A percentile compares a stretch with the other conserved stretches of the same genome.
Conservation (phyloP, 2,888 invertebrate genomes). For the Erebia ligea region DNA sequence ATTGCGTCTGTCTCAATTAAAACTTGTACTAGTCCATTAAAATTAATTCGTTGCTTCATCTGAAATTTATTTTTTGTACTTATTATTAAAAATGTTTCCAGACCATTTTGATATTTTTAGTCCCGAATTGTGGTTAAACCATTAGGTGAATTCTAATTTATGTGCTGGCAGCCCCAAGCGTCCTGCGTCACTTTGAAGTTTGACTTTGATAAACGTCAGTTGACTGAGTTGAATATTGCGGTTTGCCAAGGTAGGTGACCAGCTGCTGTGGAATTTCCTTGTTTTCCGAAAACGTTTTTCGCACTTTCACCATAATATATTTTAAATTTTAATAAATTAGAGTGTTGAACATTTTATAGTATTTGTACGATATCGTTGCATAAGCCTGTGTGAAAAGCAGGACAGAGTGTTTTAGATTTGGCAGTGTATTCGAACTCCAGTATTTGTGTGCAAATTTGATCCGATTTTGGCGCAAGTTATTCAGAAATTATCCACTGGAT, state of each 20-base stretch:
- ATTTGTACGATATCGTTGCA: constrained; percentile 44
- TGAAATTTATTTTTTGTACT: no score
- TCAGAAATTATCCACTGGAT: constrained; percentile 49
- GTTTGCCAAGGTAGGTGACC: constrained; percentile 60
- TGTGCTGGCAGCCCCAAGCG: constrained; percentile 25
- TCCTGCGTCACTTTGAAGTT: background rate
- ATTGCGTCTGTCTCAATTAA: no score
- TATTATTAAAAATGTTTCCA: no score
- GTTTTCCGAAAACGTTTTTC: constrained; percentile 54
- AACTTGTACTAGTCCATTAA: no score
- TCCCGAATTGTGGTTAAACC: background rate
- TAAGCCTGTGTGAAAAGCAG: constrained; percentile 30
- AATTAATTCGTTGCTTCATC: no score
- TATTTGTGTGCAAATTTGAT: constrained; percentile 62
- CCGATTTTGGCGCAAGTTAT: constrained; percentile 58
- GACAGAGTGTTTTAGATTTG: constrained; percentile 28
- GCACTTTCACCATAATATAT: constrained; percentile 60
- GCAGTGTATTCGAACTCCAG: constrained; percentile 58
- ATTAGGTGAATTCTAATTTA: background rate
- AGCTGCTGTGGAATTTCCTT: constrained; percentile 45
- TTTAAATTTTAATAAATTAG: constrained; percentile 17
- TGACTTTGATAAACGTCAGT: constrained; percentile 56
- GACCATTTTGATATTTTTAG: no score
- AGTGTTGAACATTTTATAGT: constrained; percentile 39
- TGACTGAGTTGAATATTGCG: constrained; percentile 67